Conservation (phyloP, 2,113 vertebrate species). For the Hippolais icterina region DNA sequence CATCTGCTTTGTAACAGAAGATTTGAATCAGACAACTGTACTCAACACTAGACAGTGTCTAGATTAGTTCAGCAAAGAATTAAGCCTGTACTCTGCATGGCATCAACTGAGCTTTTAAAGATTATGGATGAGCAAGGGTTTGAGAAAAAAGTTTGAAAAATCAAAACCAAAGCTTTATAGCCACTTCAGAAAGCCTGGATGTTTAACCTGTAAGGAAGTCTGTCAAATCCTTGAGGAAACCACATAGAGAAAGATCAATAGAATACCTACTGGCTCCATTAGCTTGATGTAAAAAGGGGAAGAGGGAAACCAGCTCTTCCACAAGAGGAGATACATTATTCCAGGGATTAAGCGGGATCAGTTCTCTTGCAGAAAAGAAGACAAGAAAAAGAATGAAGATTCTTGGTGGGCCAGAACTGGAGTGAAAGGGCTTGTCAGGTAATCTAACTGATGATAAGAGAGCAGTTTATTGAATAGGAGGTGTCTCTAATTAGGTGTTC, state of each 20-base stretch:
- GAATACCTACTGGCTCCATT: constrained; percentile 89
- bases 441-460: constrained; percentile 79
- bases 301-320: constrained; percentile 74
- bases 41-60: constrained; percentile 80
- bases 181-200: constrained; percentile 78
- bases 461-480: constrained; percentile 77
- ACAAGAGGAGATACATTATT: constrained; percentile 85
- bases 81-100: constrained; percentile 85
- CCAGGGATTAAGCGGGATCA: constrained; percentile 86
- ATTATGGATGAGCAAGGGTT: constrained; percentile 79
- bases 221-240: constrained; percentile 84
- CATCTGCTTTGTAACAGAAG: constrained; percentile 93
- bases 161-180: constrained; percentile 78
- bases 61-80: constrained; percentile 82
- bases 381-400: constrained; percentile 74
- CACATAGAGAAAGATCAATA: constrained; percentile 86
- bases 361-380: constrained; percentile 78
- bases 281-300: constrained; percentile 87
- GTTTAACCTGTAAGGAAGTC: constrained; percentile 80
- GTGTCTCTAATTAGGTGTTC: constrained; percentile 82
- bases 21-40: constrained; percentile 89
- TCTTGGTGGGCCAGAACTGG: constrained; percentile 76
- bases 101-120: constrained; percentile 85
- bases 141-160: constrained; percentile 79
- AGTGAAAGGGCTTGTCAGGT: constrained; percentile 84